Evolutionary conservation across 2,113 vertebrate species (phyloP).

Genomic region (Acrocephalus kingi): DNA sequence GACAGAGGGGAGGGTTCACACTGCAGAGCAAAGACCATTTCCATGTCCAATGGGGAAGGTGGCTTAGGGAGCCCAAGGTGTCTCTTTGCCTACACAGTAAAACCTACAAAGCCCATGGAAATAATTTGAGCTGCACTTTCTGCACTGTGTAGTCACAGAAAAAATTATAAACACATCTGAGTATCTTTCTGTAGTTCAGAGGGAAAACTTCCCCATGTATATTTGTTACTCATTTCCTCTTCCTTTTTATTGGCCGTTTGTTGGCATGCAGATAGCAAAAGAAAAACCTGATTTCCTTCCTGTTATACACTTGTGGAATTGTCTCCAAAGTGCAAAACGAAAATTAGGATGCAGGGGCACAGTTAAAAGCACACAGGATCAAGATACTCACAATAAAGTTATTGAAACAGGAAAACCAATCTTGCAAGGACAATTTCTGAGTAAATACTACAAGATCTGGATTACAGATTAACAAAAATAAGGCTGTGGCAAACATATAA

Average conservation of each 20-base stretch:
- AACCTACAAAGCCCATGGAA: neutral
- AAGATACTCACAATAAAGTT: neutral
- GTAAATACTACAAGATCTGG: neutral
- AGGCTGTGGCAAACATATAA: neutral
- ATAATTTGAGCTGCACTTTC: neutral
- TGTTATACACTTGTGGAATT: slow-evolving; percentile 31
- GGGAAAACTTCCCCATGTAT: neutral
- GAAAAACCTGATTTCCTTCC: slow-evolving; percentile 60
- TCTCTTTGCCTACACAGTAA: neutral
- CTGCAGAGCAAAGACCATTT: neutral
- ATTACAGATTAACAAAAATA: neutral
- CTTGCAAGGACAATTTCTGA: neutral
- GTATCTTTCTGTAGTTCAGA: neutral
- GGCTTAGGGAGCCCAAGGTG: neutral
- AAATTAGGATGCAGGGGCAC: slow-evolving; percentile 28
- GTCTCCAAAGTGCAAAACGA: slow-evolving; percentile 18
- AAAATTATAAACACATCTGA: neutral
- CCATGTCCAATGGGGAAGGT: fast-evolving
- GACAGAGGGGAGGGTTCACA: neutral
- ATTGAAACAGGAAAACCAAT: neutral
- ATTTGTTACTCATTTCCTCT: slow-evolving; percentile 58
- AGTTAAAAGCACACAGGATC: slow-evolving; percentile 24
- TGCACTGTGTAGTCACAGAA: neutral
- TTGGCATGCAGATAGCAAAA: slow-evolving; percentile 23
- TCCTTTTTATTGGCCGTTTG: slow-evolving; percentile 40